These are phyloP conservation scores for Ceratina japonica DNA, from an alignment of 1,140 invertebrate species.

Conservation along the genomic window DNA sequence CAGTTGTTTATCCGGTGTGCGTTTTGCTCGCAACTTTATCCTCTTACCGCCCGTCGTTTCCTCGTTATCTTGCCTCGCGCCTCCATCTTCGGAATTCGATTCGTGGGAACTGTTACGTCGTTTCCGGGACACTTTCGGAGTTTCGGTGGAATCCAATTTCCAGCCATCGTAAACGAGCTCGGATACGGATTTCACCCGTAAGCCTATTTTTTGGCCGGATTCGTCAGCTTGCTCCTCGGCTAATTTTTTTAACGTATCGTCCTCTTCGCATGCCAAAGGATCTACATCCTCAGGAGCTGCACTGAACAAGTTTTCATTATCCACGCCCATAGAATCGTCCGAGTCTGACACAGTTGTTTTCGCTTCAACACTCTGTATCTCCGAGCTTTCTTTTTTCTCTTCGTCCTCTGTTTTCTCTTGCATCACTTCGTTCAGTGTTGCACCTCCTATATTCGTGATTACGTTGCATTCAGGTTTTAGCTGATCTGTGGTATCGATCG, in stretches of 20 bases:
- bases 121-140: slow-evolving; percentile 68
- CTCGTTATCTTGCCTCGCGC: slow-evolving; percentile 37
- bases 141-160: slow-evolving; percentile 69
- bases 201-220: slow-evolving; percentile 61
- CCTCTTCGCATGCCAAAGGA: slow-evolving; percentile 66
- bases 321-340: slow-evolving; percentile 70
- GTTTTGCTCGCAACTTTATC: slow-evolving; percentile 79
- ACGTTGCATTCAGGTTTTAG: slow-evolving; percentile 29
- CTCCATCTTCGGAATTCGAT: slow-evolving; percentile 68
- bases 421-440: neutral
- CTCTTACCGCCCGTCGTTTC: slow-evolving; percentile 77
- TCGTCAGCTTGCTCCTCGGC: slow-evolving; percentile 5
- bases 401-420: slow-evolving; percentile 7
- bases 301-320: slow-evolving; percentile 70
- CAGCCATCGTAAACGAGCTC: slow-evolving; percentile 71
- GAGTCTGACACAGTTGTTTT: slow-evolving; percentile 51
- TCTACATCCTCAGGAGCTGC: slow-evolving; percentile 65
- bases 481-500: neutral
- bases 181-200: slow-evolving; percentile 72
- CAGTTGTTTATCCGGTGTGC: slow-evolving; percentile 77
- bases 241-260: slow-evolving; percentile 55
- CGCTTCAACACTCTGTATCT: slow-evolving; percentile 57
- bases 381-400: slow-evolving; percentile 42
- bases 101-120: slow-evolving; percentile 72
- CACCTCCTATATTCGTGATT: neutral